Conservation (phyloP, 2,113 vertebrate genomes). For the Megaleporinus macrocephalus region DNA sequence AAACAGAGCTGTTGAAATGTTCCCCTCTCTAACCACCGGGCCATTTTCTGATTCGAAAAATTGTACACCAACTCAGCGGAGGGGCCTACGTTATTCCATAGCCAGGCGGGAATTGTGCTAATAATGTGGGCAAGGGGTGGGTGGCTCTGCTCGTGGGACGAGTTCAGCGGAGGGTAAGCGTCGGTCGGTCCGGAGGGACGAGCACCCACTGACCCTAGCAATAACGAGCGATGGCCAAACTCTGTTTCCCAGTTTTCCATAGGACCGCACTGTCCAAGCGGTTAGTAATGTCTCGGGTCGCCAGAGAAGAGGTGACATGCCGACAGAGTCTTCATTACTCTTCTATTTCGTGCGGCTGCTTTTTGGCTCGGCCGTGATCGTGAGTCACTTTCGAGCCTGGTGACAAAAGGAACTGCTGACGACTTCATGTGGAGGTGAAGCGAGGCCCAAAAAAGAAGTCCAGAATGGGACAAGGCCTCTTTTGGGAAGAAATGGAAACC, state of each 20-base stretch:
- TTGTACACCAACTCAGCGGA: constrained; percentile 21
- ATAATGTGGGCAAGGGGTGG: constrained; percentile 45
- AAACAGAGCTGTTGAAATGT: constrained; percentile 49
- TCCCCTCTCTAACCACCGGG: constrained; percentile 43
- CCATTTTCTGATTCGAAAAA: constrained; percentile 5
- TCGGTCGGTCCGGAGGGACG: constrained; percentile 39
- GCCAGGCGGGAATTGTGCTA: constrained; percentile 34
- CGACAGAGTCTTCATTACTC: constrained; percentile 42
- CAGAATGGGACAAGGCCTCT: neutral
- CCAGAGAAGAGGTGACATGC: constrained; percentile 41
- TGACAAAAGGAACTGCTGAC: constrained; percentile 37
- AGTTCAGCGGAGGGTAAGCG: constrained; percentile 46
- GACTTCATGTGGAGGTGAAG: constrained; percentile 4
- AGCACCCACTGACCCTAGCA: constrained; percentile 52
- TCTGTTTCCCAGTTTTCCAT: constrained; percentile 43
- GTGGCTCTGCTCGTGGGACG: constrained; percentile 29
- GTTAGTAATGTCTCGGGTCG: constrained; percentile 52
- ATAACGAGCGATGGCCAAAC: constrained; percentile 38
- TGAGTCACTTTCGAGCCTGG: constrained; percentile 31
- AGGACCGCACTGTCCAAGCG: constrained; percentile 24
- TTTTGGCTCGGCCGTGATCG: neutral
- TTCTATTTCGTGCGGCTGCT: constrained; percentile 10
- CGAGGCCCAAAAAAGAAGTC: constrained; percentile 1
- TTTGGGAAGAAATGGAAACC: constrained; percentile 16
- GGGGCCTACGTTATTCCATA: constrained; percentile 22